Conservation (phyloP, 2,113 vertebrate genomes). For the Pandion haliaetus region DNA sequence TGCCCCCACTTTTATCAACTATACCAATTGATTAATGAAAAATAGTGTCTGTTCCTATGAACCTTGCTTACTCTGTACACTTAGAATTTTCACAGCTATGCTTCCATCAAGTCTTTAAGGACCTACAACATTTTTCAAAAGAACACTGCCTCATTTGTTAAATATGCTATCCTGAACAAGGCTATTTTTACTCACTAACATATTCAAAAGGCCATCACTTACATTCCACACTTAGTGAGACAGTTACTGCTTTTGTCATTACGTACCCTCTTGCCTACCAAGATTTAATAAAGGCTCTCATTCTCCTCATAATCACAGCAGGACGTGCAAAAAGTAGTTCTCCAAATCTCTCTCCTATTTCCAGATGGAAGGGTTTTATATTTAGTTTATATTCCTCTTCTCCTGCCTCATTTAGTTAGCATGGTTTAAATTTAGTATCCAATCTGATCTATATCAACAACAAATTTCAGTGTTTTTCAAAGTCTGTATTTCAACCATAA, state of each 20-base stretch:
- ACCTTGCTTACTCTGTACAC: background rate
- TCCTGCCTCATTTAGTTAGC: background rate
- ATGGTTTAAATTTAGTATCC: background rate
- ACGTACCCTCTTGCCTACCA: background rate
- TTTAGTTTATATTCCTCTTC: background rate
- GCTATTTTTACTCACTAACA: background rate
- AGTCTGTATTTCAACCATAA: background rate
- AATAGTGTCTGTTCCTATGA: background rate
- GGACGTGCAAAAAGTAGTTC: background rate
- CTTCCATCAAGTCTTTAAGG: background rate
- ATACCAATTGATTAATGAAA: background rate
- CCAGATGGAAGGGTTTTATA: background rate
- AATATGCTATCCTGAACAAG: background rate
- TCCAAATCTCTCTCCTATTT: background rate
- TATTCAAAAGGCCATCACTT: background rate
- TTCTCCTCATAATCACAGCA: background rate
- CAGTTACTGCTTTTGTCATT: background rate
- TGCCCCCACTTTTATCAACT: background rate
- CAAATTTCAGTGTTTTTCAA: background rate
- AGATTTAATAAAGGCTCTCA: background rate
- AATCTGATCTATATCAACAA: background rate
- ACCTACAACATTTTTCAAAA: background rate
- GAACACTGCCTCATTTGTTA: background rate
- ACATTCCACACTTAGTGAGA: background rate
- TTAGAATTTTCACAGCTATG: background rate